Evolutionary conservation across 2,888 invertebrate species (phyloP).

Genomic region (Drosophila flavopinicola): DNA sequence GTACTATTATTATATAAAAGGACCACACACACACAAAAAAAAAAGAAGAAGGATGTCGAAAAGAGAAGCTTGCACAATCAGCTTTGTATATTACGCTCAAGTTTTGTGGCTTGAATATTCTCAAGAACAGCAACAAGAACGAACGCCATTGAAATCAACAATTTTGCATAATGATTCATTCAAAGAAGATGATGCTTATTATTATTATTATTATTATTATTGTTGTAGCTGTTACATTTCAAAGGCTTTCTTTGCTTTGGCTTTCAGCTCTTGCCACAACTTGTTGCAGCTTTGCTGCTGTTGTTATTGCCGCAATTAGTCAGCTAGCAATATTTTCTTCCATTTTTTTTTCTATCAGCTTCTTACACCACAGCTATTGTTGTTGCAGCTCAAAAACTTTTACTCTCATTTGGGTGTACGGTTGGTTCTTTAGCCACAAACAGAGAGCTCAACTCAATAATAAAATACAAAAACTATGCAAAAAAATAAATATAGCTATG

Average conservation of each 20-base stretch:
- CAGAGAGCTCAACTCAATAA: slow-evolving; percentile 22
- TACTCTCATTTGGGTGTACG: neutral
- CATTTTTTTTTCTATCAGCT: slow-evolving; percentile 1
- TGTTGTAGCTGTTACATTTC: slow-evolving; percentile 1
- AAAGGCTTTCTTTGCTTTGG: slow-evolving; percentile 24
- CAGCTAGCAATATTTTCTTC: neutral
- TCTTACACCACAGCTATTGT: slow-evolving; percentile 2
- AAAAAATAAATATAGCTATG: slow-evolving; percentile 4
- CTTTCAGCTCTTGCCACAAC: neutral
- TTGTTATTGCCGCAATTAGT: slow-evolving; percentile 23
- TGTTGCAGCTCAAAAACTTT: slow-evolving; percentile 3
- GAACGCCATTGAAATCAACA: slow-evolving; percentile 25
- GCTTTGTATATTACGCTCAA: slow-evolving; percentile 5
- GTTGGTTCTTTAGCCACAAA: neutral
- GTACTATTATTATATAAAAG: slow-evolving; percentile 6
- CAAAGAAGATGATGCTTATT: slow-evolving; percentile 17
- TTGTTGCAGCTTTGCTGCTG: slow-evolving; percentile 10
- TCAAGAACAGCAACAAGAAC: slow-evolving; percentile 4
- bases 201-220: slow-evolving; percentile 3
- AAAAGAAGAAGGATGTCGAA: too few relatives aligned
- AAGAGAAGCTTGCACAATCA: slow-evolving; percentile 7
- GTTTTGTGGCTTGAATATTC: slow-evolving; percentile 21
- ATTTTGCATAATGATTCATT: slow-evolving; percentile 40
- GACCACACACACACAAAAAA: too few relatives aligned
- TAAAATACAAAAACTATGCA: neutral